These are phyloP conservation scores for Meghimatium bilineatum DNA, from an alignment of 2,888 invertebrate species.

Conservation along the genomic window DNA sequence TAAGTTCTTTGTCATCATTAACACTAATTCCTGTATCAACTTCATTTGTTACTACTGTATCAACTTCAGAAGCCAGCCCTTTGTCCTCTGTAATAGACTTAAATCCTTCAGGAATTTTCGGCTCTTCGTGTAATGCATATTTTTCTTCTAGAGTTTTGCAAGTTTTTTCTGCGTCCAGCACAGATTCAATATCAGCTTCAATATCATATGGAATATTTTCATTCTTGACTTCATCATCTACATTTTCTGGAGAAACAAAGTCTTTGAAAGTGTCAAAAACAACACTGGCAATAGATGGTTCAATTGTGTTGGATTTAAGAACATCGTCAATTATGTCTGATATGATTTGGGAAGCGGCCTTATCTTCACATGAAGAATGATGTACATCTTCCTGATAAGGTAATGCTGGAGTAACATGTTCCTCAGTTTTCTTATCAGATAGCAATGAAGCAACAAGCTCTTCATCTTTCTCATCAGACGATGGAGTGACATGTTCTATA, in stretches of 20 bases:
- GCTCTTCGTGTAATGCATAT: not conserved
- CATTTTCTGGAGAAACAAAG: slow-evolving; percentile 54
- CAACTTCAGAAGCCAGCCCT: not conserved
- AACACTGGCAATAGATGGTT: slow-evolving; percentile 75
- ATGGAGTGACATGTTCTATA: not conserved
- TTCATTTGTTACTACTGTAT: not conserved
- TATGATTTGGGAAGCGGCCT: slow-evolving; percentile 61
- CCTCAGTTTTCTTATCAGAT: not conserved
- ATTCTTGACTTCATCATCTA: not conserved
- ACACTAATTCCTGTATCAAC: not conserved
- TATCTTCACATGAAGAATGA: slow-evolving; percentile 19
- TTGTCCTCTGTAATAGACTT: not conserved
- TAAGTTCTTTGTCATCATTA: not conserved
- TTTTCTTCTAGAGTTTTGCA: not conserved
- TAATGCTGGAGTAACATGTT: not conserved
- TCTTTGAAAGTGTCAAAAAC: slow-evolving; percentile 74
- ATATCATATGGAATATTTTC: slow-evolving; percentile 24
- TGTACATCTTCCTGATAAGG: not conserved
- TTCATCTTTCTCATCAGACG: not conserved
- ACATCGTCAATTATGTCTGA: slow-evolving; percentile 75
- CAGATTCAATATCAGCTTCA: slow-evolving; percentile 23
- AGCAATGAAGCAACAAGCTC: not conserved
- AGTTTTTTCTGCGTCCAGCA: slow-evolving; percentile 13
- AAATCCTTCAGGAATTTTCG: not conserved
- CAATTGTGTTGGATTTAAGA: slow-evolving; percentile 68